Evolutionary conservation across 2,113 vertebrate species (phyloP), one percentile per base, ranked within the genome.

Genomic region (Nannobrachium achirus): DNA sequence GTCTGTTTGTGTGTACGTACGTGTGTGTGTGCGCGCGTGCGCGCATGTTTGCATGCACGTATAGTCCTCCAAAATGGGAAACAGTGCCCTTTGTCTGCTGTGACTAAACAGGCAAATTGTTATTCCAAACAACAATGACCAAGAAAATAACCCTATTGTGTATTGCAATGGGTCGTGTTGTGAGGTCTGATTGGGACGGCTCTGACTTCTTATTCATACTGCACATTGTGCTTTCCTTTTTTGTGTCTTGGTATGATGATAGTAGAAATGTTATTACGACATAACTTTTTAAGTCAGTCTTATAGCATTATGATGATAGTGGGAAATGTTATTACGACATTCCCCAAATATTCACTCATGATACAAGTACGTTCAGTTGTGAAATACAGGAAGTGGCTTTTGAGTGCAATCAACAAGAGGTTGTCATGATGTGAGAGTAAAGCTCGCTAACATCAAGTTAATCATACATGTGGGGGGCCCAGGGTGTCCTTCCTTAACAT

Each of bases 371-470:
- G 20, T 52, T 7, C 41, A 57, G 18, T 57, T 20, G 13, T 11
- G 4, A 10, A 41, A 16, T 70, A 49, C 61, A 79, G 73, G 74
- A 72, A 64, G 63, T 62, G 38, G 9, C 25, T 45, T 38, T 53
- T 62, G 15, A 10, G 6, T 44, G 25, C 25, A 33, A 33, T 33
- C 6, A 44, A 44, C 10, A 11, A 10, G 42, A 44, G 8, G 42
- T 44, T 8, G 3, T 11, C 42, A 11, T 0, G 2, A 16, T 71
- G 14, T 75, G 18, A 2, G 2, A 48, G 48, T 45, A 41, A 72
- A 69, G 67, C 67, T 82, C 79, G 7, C 50, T 13, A 5, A 57
- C 63, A 14, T 75, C 73, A 78, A 63, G 81, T 85, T 85, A 89
- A 88, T 87, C 71, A 89, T 85, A 70, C 10, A 73, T 60, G 19